Evolutionary conservation across 2,797 vertebrate species (phyloP), one percentile per base, ranked within the genome.

Genomic region (Pangasius djambal): DNA sequence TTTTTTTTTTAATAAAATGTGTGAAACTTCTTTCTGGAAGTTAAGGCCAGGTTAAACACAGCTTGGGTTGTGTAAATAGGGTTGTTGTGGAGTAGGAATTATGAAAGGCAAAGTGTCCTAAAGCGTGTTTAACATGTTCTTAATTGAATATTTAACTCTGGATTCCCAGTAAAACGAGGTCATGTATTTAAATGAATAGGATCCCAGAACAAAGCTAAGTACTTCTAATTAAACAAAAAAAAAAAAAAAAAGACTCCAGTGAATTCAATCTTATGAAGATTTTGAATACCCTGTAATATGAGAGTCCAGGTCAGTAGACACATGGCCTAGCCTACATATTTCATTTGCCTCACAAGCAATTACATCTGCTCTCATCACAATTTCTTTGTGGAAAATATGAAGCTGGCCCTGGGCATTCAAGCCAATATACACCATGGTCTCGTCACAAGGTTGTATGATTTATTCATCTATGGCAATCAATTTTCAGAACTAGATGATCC

Each of bases 401-500:
- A 89, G 91, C 92, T 90, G 70, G 65, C 86, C 86, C 61, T 87
- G 77, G 85, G 87, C 59, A 61, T 87, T 59, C 63, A 83, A 74
- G 89, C 90, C 88, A 40, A 69, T 88, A 81, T 74, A 87, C 61
- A 69, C 82, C 90, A 87, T 93, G 94, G 91, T 93, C 72, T 90
- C 44, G 63, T 91, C 90, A 55, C 89, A 93, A 89, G 91, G 90
- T 88, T 92, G 34, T 85, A 82, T 37, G 69, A 90, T 50, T 50
- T 86, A 86, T 92, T 90, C 85, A 89, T 74, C 67, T 75, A 61
- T 86, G 48, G 85, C 88, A 88, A 90, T 90, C 81, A 75, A 79
- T 89, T 92, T 89, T 91, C 75, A 91, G 89, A 93, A 93, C 90
- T 89, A 91, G 88, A 90, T 87, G 89, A 90, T 92, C 89, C 88